Evolutionary conservation across 2,888 invertebrate species (phyloP), one percentile per base, ranked within the genome.

Genomic region (Polia nebulosa): DNA sequence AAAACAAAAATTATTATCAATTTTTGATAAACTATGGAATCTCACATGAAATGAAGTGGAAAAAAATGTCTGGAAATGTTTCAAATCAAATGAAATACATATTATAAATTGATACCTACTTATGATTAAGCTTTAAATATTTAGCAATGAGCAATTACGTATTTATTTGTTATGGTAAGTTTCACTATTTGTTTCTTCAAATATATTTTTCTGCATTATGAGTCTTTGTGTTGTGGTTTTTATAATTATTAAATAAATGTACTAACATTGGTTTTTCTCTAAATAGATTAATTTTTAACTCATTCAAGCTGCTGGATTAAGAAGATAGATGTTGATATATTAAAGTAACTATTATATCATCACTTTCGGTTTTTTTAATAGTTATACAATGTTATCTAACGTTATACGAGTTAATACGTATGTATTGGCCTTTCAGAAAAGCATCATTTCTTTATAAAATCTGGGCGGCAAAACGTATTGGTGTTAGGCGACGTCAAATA

Each of bases 401-500:
- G n/a, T n/a, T 17, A 20, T 4, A 11, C 2, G 20, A 39, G 13
- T 51, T 41, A 47, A 47, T 34, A 36, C 11, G 52, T 1, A 22
- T 55, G 4, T 41, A 22, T 29, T 66, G 58, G 5, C 4, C 5
- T 82, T 80, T 20, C 72, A 82, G 83, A 25, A 0, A 72, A 65
- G 7, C 76, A 67, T 20, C 75, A 76, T 47, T 76, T 45, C 34
- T 80, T 83, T 44, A 17, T 72, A 15, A 63, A 64, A 13, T 58
- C 59, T 3, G 78, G 67, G 0, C 61, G 7, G 3, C 66, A 70
- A 11, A 63, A 49, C 5, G 22, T 70, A 2, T 17, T 83, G 13
- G 72, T 83, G 0, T 39, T 82, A 20, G 83, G 83, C 25, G 72
- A 76, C 3, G 45, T 78, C 1, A 64, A 32, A 27, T 83, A 81